Conservation (phyloP, 2,113 vertebrate genomes). For the Dromiciops gliroides region DNA sequence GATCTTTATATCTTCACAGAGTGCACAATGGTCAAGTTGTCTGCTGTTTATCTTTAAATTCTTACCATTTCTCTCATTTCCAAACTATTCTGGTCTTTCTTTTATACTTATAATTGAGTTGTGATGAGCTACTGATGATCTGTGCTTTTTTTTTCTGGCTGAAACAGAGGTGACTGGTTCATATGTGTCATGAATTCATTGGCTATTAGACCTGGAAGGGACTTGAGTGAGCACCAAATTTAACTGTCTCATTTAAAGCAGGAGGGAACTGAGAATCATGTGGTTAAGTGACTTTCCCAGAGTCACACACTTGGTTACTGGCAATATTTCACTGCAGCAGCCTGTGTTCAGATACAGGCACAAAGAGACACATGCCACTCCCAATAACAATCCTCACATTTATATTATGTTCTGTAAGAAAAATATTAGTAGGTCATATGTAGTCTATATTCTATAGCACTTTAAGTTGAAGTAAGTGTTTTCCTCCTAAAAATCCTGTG, state of each 20-base stretch:
- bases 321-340: background rate
- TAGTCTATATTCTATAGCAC: too few relatives aligned
- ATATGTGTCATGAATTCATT: background rate
- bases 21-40: constrained; percentile 37
- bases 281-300: constrained; percentile 1
- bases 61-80: constrained; percentile 7
- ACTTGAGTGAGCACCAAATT: background rate
- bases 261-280: background rate
- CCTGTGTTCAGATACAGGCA: background rate
- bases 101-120: constrained; percentile 6
- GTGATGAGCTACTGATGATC: too few relatives aligned
- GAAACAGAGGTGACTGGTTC: background rate
- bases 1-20: constrained; percentile 33
- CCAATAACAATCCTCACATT: background rate
- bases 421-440: background rate
- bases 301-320: background rate
- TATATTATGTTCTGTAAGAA: background rate
- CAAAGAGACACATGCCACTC: background rate
- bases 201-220: background rate
- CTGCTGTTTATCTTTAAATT: constrained; percentile 64
- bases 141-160: background rate
- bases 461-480: background rate
- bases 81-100: constrained; percentile 36
- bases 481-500: background rate
- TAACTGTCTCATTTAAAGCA: background rate